Percentiles rank a stretch among this genome's conserved stretches.
These are phyloP conservation scores for Troides helena DNA, from an alignment of 2,888 invertebrate genomes.

Conservation along the genomic window DNA sequence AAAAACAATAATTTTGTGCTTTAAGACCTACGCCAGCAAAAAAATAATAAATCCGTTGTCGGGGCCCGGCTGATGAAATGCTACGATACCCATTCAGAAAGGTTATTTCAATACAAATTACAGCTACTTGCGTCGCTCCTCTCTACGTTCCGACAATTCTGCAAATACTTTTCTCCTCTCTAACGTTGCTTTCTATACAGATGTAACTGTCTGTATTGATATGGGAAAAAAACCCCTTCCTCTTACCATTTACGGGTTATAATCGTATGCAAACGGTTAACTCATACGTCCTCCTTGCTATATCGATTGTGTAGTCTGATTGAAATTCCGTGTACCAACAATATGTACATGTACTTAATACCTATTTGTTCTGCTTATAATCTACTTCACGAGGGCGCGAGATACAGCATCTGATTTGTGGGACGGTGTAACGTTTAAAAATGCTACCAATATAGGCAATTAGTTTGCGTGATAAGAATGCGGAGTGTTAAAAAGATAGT, in stretches of 20 bases:
- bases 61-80: constrained; percentile 68
- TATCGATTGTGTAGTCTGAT: constrained; percentile 51
- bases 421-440: constrained; percentile 54
- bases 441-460: constrained; percentile 65
- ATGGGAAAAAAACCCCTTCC: constrained; percentile 30
- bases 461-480: constrained; percentile 61
- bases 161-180: constrained; percentile 74
- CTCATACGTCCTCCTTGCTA: constrained; percentile 36
- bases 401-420: constrained; percentile 59
- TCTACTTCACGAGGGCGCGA: constrained; percentile 59
- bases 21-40: constrained; percentile 69
- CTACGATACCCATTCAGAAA: constrained; percentile 74
- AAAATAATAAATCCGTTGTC: constrained; percentile 74
- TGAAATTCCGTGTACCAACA: constrained; percentile 78
- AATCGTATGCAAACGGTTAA: constrained; percentile 26
- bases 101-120: constrained; percentile 79
- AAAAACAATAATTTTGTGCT: constrained; percentile 79
- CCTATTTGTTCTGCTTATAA: constrained; percentile 68
- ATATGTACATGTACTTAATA: constrained; percentile 66
- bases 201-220: constrained; percentile 35
- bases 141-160: constrained; percentile 75
- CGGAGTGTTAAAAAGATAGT: constrained; percentile 51
- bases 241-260: constrained; percentile 19
- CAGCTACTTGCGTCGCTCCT: constrained; percentile 73
- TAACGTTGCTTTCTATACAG: constrained; percentile 47